Evolutionary conservation across 2,888 invertebrate species (phyloP), one percentile per base, ranked within the genome.

Genomic region (Chromoteleia sp.): DNA sequence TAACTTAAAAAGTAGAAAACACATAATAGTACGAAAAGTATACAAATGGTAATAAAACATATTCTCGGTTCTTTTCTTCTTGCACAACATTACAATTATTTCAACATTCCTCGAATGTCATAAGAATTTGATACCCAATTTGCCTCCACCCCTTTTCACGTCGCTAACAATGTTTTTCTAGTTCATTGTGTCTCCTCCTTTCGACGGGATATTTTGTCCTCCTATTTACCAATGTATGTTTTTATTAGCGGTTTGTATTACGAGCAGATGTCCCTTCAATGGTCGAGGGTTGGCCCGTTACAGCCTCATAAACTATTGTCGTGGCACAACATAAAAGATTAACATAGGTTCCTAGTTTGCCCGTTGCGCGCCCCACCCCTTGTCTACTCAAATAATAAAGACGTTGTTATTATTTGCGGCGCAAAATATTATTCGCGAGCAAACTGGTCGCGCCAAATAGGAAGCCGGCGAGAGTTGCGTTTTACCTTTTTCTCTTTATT

Each of bases 161-260:
- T 70, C 29, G 29, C 50, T 12, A 50, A 61, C 41, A 61, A 73
- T 61, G 10, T 65, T 65, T 74, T 63, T 74, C 74, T 61, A 73
- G 52, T 43, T 61, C 50, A 61, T 52, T 61, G 52, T 73, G 15
- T 17, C 19, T 19, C 17, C 14, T 8, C 45, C 14, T 8, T 33
- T 56, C 14, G 19, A 8, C 6, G 45, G 58, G n/a, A 33, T 15
- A 52, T 54, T 54, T 68, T 45, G 67, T 71, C 8, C 67, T 29
- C 45, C 74, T 65, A 45, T 70, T 82, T 65, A 75, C 21, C 56
- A 17, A 12, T 56, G 58, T 59, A 86, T 86, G 86, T 89, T 90
- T 91, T 90, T 90, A 91, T 90, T 91, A 89, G 91, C 88, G 88
- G 90, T 90, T 91, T 90, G 87, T 90, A 90, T 91, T 91, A 88